Conservation (phyloP, 2,888 invertebrate genomes). For the Drosophila infuscata region DNA sequence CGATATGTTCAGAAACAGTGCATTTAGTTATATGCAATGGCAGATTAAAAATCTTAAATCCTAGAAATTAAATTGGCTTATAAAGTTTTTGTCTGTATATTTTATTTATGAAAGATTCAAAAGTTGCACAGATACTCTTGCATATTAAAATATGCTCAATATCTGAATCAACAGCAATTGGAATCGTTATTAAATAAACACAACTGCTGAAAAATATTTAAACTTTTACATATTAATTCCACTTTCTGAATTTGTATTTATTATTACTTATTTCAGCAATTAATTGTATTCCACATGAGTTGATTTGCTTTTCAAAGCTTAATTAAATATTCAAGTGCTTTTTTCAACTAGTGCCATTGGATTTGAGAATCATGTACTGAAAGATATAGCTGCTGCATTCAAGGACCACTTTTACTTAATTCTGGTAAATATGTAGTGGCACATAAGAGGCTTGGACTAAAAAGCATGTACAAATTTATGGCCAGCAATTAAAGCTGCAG, state of each 20-base stretch:
- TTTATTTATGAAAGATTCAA: background rate
- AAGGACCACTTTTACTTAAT: slow-evolving; percentile 39
- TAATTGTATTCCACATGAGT: background rate
- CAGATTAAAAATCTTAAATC: background rate
- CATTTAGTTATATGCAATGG: background rate
- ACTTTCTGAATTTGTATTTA: background rate
- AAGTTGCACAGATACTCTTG: background rate
- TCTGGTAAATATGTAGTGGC: slow-evolving; percentile 21
- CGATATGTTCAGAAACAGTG: background rate
- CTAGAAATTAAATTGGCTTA: background rate
- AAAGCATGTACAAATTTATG: slow-evolving; percentile 62
- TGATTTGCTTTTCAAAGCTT: slow-evolving; percentile 3
- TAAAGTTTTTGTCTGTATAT: background rate
- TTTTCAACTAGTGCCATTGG: slow-evolving; percentile 12
- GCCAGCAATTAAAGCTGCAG: slow-evolving; percentile 68
- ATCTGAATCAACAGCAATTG: background rate
- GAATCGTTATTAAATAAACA: background rate
- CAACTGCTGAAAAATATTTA: background rate
- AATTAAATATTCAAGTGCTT: slow-evolving; percentile 16
- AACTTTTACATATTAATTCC: background rate
- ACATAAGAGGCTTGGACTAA: slow-evolving; percentile 29
- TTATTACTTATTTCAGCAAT: background rate
- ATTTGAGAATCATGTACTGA: slow-evolving; percentile 22
- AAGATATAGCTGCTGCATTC: slow-evolving; percentile 17
- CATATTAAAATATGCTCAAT: background rate